phyloP scores from a whole-genome alignment of 2,113 vertebrate species.

The Lamprotornis superbus region DNA sequence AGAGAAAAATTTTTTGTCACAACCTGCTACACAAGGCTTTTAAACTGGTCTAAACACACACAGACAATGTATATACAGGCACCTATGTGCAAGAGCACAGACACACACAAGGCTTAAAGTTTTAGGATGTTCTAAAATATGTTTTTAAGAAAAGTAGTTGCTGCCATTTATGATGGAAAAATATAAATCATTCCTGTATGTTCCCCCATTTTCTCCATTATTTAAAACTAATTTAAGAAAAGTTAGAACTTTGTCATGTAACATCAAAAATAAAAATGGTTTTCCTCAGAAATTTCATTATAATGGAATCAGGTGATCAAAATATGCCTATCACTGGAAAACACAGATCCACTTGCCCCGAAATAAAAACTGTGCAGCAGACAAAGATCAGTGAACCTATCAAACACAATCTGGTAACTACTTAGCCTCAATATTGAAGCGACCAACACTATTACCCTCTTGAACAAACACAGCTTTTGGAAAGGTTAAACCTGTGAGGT shows the following conservation, averaged over 20 bases:
- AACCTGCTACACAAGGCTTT: not conserved
- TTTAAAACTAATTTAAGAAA: not conserved
- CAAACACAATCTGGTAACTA: not conserved
- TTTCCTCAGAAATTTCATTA: not conserved
- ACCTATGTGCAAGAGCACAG: not conserved
- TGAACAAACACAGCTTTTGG: slow-evolving; percentile 54
- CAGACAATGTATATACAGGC: not conserved
- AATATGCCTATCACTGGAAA: not conserved
- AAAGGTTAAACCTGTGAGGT: slow-evolving; percentile 66
- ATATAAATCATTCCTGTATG: not conserved
- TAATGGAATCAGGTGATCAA: not conserved
- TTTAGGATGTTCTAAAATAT: not conserved
- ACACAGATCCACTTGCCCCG: not conserved
- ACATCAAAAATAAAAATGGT: not conserved
- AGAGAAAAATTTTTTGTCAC: not conserved
- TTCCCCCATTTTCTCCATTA: not conserved
- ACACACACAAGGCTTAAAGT: not conserved
- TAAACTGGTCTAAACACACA: not conserved
- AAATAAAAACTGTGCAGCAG: not conserved
- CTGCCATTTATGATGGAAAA: not conserved
- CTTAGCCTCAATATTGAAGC: not conserved
- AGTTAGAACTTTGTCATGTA: not conserved
- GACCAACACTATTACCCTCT: not conserved
- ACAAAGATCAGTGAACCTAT: not conserved
- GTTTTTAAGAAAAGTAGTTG: not conserved